These are phyloP conservation scores for Sylvicapra grimmia DNA, from an alignment of 2,113 vertebrate genomes.

Conservation along the genomic window DNA sequence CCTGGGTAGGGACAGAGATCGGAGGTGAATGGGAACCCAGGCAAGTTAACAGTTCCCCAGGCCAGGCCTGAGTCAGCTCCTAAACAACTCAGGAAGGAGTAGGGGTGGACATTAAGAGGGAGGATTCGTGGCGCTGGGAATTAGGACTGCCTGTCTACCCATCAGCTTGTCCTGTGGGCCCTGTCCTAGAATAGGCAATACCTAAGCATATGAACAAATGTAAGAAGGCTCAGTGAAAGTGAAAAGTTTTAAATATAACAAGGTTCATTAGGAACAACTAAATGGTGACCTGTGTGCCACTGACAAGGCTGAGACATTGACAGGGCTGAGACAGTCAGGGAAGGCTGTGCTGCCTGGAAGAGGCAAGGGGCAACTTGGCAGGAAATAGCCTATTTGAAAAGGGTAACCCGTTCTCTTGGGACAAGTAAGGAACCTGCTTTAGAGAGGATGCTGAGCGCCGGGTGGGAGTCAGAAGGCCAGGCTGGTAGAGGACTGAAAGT, in stretches of 20 bases:
- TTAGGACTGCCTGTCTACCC: neutral
- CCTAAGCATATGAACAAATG: neutral
- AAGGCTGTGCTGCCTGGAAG: neutral
- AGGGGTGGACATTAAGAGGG: neutral
- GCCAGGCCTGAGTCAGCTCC: neutral
- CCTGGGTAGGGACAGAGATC: neutral
- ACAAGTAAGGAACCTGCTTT: neutral
- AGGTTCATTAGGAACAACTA: neutral
- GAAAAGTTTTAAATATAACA: neutral
- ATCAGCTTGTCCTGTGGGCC: neutral
- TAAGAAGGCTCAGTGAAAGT: neutral
- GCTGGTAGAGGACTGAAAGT: too few relatives aligned
- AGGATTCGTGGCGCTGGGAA: neutral
- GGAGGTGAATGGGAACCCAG: neutral
- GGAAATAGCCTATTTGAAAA: neutral
- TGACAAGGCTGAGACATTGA: neutral
- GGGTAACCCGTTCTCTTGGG: neutral
- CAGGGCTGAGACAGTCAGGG: neutral
- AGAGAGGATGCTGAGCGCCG: neutral
- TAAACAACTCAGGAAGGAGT: neutral
- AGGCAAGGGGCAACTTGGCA: neutral
- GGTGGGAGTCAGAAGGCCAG: neutral
- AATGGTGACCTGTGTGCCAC: neutral
- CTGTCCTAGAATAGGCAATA: neutral
- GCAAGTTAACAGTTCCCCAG: neutral